These are phyloP conservation scores for Prostheceraeus crozeri DNA, from an alignment of 2,888 invertebrate species.

Conservation along the genomic window DNA sequence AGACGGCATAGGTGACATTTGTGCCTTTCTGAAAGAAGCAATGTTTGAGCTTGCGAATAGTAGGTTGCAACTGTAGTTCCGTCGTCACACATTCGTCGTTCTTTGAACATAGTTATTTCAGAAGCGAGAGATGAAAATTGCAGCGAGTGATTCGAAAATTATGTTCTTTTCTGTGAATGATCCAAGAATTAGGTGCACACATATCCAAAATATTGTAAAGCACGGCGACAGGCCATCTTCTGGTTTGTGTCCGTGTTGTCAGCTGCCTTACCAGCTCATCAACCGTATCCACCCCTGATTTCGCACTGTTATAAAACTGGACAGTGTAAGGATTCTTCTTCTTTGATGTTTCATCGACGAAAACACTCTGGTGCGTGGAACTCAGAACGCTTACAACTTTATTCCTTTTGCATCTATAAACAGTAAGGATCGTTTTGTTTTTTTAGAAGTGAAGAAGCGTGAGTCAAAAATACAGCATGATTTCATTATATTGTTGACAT, in stretches of 20 bases:
- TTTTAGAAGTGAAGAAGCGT: not conserved
- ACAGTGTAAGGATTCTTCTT: too few species aligned
- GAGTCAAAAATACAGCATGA: not conserved
- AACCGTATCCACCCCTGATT: not conserved
- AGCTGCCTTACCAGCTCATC: not conserved
- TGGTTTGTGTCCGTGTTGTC: not conserved
- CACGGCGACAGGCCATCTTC: slow-evolving; percentile 14
- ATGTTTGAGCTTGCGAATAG: too few species aligned
- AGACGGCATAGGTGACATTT: too few species aligned
- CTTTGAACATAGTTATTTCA: not conserved
- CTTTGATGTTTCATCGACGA: not conserved
- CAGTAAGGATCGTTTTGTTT: slow-evolving; percentile 9
- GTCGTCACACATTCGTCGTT: too few species aligned
- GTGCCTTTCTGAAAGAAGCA: too few species aligned
- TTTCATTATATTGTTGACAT: not conserved
- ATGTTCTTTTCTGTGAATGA: not conserved
- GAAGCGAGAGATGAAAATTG: not conserved
- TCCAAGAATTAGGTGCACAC: slow-evolving; percentile 2
- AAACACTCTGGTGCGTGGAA: not conserved
- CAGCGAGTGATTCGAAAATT: not conserved
- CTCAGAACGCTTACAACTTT: not conserved
- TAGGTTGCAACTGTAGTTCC: too few species aligned
- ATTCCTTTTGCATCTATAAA: slow-evolving; percentile 7
- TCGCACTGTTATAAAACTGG: too few species aligned
- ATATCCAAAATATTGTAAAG: not conserved